Base-by-base conservation (phyloP, 2,113 vertebrate genomes). In the Tichodroma muraria region DNA sequence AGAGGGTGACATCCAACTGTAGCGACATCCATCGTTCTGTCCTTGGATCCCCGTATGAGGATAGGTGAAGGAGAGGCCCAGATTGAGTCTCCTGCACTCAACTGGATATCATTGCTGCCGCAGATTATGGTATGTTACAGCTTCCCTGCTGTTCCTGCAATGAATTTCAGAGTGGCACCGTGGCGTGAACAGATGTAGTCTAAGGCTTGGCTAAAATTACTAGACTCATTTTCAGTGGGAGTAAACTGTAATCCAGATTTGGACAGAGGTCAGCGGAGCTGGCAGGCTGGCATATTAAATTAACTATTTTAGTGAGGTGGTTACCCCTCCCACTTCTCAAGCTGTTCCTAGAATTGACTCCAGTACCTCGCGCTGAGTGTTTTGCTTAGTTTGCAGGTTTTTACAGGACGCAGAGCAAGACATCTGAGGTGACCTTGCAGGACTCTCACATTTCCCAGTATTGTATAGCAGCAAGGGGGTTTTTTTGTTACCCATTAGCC, bases 161-260 rank as follows among this genome's bases (percentile, higher is more conserved):
- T 37, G 42, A 75, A 37, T 90, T 88, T 78, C 52, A 70, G 71
- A 63, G 63, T 24, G 27, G 33, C 57, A 30, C 49, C 0, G 0
- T 33, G 75, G 31, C 47, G 27, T 30, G 54, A 89, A 85, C 88
- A 91, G 92, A 90, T 91, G 88, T 63, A 56, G 15, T 11, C 28
- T 77, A 59, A 82, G 18, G 54, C 85, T 77, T 27, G 76, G 71
- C 80, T 94, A 61, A 82, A 95, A 94, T 91, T 73, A 89, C 88
- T 53, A 15, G 75, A 65, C 63, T 96, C 42, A 6, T 85, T 96
- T 95, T 83, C 94, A 66, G 50, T 82, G 63, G 82, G 53, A 72
- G 59, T 66, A 76, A 85, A 88, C 71, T 77, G n/a, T 77, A 96
- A 96, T 91, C 85, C 82, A 70, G 85, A 73, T 95, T 85, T 94